These are phyloP conservation scores for Neuroterus valhalla DNA, from an alignment of 1,140 invertebrate genomes.

Conservation along the genomic window DNA sequence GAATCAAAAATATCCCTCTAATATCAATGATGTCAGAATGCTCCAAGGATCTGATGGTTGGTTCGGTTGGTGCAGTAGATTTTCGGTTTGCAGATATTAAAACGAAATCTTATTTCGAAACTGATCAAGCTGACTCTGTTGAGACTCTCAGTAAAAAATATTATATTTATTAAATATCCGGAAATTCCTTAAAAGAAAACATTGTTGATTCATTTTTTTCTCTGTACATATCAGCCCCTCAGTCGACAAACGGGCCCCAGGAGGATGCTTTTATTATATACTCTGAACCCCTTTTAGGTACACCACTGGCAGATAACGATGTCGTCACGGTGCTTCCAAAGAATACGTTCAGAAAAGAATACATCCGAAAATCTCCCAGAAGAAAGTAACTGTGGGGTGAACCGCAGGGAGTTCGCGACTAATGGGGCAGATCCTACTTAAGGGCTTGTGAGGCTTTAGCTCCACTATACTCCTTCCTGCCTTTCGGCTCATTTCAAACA, in stretches of 20 bases:
- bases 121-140: too few relatives aligned
- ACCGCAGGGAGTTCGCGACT: slow-evolving; percentile 45
- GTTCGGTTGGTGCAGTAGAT: too few relatives aligned
- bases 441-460: slow-evolving; percentile 42
- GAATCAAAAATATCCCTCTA: too few relatives aligned
- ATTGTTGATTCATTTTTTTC: background rate
- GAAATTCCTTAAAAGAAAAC: background rate
- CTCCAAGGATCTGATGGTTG: too few relatives aligned
- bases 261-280: slow-evolving; percentile 24
- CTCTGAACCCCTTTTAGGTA: slow-evolving; percentile 10
- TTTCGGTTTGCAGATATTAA: too few relatives aligned
- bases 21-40: too few relatives aligned
- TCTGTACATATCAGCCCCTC: background rate
- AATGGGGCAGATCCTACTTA: slow-evolving; percentile 54
- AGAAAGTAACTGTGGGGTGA: slow-evolving; percentile 7
- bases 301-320: slow-evolving; percentile 27
- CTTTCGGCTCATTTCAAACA: slow-evolving; percentile 6
- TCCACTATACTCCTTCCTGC: slow-evolving; percentile 31
- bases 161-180: too few relatives aligned
- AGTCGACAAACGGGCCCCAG: slow-evolving; percentile 1
- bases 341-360: slow-evolving; percentile 23
- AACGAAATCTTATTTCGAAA: too few relatives aligned
- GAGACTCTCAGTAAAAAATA: too few relatives aligned
- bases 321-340: slow-evolving; percentile 26
- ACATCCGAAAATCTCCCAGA: background rate